These are phyloP conservation scores for Solea solea DNA, from an alignment of 2,113 vertebrate genomes.

Conservation along the genomic window DNA sequence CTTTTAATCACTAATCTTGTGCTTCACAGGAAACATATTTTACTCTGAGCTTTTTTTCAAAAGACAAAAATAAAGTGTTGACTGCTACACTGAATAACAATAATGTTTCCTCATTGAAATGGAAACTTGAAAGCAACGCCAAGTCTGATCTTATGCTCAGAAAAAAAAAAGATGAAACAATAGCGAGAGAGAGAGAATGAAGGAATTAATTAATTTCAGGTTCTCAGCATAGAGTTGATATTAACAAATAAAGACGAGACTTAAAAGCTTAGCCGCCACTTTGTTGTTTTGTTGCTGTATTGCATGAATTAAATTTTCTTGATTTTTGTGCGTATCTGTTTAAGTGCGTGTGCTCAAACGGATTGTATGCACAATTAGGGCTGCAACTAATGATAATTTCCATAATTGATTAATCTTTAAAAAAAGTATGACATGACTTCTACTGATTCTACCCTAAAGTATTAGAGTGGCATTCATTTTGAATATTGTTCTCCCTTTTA, in stretches of 20 bases:
- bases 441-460: no score
- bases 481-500: no score
- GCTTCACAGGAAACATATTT: slow-evolving; percentile 8
- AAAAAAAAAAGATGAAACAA: background rate
- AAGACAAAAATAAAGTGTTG: background rate
- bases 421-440: no score
- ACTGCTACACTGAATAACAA: background rate
- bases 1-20: slow-evolving; percentile 4
- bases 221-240: background rate
- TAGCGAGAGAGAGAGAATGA: no score
- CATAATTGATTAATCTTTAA: no score
- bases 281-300: slow-evolving; percentile 25
- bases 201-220: slow-evolving; percentile 20
- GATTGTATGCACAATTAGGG: no score
- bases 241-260: slow-evolving; percentile 34
- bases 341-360: no score
- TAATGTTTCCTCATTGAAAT: background rate
- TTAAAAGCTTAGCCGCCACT: slow-evolving; percentile 30
- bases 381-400: no score
- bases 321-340: background rate
- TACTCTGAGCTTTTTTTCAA: background rate
- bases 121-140: background rate
- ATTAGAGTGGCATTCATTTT: no score
- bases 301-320: slow-evolving; percentile 32
- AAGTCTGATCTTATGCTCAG: background rate